These are phyloP conservation scores for Neomonachus schauinslandi DNA, from an alignment of 2,113 vertebrate genomes.

Conservation along the genomic window DNA sequence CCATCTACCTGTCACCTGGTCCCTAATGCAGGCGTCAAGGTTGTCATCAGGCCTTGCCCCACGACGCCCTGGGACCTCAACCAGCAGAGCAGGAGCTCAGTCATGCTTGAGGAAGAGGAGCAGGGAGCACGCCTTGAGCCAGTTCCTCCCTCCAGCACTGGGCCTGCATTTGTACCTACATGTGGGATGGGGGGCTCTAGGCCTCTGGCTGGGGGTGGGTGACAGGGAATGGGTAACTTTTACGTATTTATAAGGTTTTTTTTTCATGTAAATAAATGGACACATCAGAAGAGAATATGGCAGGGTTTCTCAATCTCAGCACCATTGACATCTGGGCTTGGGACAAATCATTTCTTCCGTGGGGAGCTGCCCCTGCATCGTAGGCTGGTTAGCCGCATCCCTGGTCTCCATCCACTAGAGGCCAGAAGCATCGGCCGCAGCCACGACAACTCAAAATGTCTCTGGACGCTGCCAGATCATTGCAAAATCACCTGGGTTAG, in stretches of 20 bases:
- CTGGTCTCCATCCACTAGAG: background rate
- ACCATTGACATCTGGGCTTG: background rate
- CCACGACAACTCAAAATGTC: background rate
- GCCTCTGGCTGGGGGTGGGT: too few relatives aligned
- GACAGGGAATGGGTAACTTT: background rate
- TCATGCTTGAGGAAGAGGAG: background rate
- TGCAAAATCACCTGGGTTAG: background rate
- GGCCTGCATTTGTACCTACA: background rate
- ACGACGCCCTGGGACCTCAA: rapidly evolving
- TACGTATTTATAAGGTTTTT: background rate
- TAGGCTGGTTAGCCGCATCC: too few relatives aligned
- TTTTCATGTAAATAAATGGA: background rate
- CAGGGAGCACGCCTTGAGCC: rapidly evolving
- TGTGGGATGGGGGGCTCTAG: too few relatives aligned
- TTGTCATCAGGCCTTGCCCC: background rate
- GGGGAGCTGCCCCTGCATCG: background rate
- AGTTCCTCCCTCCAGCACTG: background rate
- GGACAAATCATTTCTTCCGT: background rate
- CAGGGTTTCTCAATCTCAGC: background rate
- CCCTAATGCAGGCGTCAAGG: background rate
- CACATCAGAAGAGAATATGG: background rate
- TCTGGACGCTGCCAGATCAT: background rate
- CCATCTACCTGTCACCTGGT: background rate
- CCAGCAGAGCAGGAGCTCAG: background rate
- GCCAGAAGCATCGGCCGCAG: background rate